Base-by-base conservation (phyloP, 1,140 invertebrate genomes). In the Ericerus pela region DNA sequence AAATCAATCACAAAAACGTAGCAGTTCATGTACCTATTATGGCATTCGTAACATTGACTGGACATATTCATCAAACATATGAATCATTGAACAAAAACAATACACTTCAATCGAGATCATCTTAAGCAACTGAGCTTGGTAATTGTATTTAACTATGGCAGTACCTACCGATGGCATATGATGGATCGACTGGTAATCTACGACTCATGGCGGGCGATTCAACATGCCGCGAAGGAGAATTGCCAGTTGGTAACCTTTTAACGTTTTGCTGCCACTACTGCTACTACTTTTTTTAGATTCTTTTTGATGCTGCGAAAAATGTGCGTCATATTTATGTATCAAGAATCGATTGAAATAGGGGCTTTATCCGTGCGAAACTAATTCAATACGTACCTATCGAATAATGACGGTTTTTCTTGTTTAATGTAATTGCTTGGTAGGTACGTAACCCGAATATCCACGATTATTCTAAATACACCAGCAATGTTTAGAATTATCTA, bases 381-480 rank as follows among this genome's bases (percentile, higher is more conserved):
- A 2, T 3, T n/a, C n/a, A 26, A 26, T n/a, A 33, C 62, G 70
- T 66, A 84, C 79, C 82, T 88, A 73, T 95, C 89, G 72, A 96
- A 94, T 43, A 96, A 74, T 11, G 88, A 94, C 51, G 88, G 93
- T 69, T 95, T 96, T 72, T 94, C 90, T 70, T 87, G 89, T 73
- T 96, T 97, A 58, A 99, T 93, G 75, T 96, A 99, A 72, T 99
- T 99, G 69, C 93, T 97, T 38, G 96, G 96, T 54, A n/a, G n/a
- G n/a, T n/a, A 99, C 96, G 73, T 96, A 99, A 31, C 96, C 96
- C 12, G 89, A 84, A 71, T 96, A 89, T 62, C 86, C 88, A 63
- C 88, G 77, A 36, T 81, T 80, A 71, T 95, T 96, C 67, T 93
- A 86, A 29, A 96, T 91, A 63, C 91, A 78, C 89, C 91, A 94